Percentiles rank a stretch among this genome's conserved stretches.
phyloP scores from a whole-genome alignment of 2,797 vertebrate species.

The Parambassis ranga region DNA sequence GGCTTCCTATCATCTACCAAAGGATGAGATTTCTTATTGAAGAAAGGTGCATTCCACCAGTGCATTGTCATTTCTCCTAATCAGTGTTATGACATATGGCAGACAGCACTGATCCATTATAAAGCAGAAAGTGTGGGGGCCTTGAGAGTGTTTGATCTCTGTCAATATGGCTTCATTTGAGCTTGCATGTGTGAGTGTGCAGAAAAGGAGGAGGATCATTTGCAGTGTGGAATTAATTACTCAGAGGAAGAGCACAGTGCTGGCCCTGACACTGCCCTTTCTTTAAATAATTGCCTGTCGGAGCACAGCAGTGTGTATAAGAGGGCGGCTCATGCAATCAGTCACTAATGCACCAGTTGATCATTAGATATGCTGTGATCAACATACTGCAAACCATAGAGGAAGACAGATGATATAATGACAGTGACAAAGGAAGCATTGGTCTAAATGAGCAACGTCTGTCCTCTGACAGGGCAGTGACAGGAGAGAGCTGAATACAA shows the following conservation, averaged over 20 bases:
- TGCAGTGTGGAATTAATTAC: slow-evolving; percentile 52
- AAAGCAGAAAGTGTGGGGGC: background rate
- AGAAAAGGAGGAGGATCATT: slow-evolving; percentile 20
- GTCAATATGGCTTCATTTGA: slow-evolving; percentile 25
- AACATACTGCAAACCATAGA: slow-evolving; percentile 33
- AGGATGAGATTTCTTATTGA: background rate
- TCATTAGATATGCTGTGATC: slow-evolving; percentile 46
- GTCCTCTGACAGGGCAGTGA: no score
- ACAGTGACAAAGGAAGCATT: no score
- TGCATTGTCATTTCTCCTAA: slow-evolving; percentile 4
- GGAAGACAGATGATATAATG: background rate
- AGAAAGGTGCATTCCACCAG: background rate
- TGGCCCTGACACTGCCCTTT: slow-evolving; percentile 22
- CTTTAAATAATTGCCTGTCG: slow-evolving; percentile 55
- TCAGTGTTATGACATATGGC: slow-evolving; percentile 21
- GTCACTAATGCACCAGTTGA: slow-evolving; percentile 30
- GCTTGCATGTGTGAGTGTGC: background rate
- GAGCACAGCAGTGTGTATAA: background rate
- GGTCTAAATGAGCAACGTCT: no score
- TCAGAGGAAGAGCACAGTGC: slow-evolving; percentile 30
- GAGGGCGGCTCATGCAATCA: background rate
- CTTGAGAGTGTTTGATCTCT: slow-evolving; percentile 1
- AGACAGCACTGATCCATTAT: slow-evolving; percentile 28
- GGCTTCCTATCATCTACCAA: background rate
- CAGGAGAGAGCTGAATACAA: background rate